These are phyloP conservation scores for Bradypodion pumilum DNA, from an alignment of 2,797 vertebrate genomes.

Conservation along the genomic window DNA sequence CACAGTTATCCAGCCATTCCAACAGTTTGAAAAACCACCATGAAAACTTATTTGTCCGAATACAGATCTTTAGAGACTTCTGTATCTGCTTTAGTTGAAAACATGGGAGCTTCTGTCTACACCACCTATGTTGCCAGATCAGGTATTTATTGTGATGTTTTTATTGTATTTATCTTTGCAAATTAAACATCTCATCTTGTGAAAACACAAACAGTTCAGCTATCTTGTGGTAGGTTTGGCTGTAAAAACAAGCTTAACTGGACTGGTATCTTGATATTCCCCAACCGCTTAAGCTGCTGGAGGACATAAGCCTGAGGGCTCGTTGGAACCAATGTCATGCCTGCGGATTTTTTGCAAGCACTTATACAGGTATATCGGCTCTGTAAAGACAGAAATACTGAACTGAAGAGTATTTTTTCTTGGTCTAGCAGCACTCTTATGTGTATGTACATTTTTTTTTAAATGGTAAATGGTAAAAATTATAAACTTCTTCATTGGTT, in stretches of 20 bases:
- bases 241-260: not conserved
- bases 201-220: not conserved
- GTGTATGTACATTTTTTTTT: conserved; percentile 17
- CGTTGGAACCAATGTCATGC: not conserved
- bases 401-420: not conserved
- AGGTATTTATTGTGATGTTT: not conserved
- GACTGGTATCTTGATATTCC: conserved; percentile 15
- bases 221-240: not conserved
- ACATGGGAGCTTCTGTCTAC: not conserved
- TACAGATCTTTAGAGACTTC: not conserved
- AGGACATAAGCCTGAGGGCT: not conserved
- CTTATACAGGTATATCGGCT: not conserved
- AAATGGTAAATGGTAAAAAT: conserved; percentile 5
- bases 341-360: not conserved
- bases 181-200: not conserved
- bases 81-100: not conserved
- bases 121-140: not conserved
- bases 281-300: conserved; percentile 6
- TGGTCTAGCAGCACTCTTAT: not conserved
- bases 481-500: conserved; percentile 45
- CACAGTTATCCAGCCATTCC: not conserved
- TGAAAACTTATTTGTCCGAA: not conserved
- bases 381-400: not conserved
- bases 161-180: not conserved
- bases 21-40: not conserved